Evolutionary conservation across 2,113 vertebrate species (phyloP).

Genomic region (Chiloscyllium plagiosum): DNA sequence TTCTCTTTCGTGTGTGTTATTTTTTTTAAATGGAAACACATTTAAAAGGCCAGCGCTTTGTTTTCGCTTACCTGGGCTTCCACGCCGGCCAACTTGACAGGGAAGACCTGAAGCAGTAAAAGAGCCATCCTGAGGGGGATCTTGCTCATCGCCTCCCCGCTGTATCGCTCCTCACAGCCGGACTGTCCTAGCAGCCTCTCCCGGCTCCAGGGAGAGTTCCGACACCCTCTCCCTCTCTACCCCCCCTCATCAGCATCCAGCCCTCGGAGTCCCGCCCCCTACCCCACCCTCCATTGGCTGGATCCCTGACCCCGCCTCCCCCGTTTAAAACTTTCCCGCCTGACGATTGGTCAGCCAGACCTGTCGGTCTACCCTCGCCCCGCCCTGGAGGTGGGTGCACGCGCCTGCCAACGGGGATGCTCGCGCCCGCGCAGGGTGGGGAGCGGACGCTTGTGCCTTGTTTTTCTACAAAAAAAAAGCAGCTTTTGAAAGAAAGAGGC

Average conservation of each 20-base stretch:
- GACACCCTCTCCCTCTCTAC: neutral
- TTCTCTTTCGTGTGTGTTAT: neutral
- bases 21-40: constrained; percentile 20
- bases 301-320: neutral
- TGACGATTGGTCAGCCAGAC: neutral
- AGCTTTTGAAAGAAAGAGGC: neutral
- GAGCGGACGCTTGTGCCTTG: neutral
- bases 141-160: neutral
- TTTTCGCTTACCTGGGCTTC: constrained; percentile 31
- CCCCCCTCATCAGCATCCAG: neutral
- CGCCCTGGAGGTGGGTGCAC: neutral
- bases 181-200: neutral
- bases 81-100: neutral
- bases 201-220: too few species aligned
- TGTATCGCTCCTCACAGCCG: neutral
- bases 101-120: neutral
- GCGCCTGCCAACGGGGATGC: neutral
- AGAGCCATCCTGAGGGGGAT: neutral
- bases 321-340: neutral
- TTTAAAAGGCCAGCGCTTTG: constrained; percentile 35
- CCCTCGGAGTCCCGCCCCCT: neutral
- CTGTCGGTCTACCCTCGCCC: neutral
- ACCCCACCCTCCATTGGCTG: neutral
- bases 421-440: neutral
- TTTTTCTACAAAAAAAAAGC: neutral